Evolutionary conservation across 2,113 vertebrate genomes (phyloP).

Genomic region (Campylorhamphus procurvoides): DNA sequence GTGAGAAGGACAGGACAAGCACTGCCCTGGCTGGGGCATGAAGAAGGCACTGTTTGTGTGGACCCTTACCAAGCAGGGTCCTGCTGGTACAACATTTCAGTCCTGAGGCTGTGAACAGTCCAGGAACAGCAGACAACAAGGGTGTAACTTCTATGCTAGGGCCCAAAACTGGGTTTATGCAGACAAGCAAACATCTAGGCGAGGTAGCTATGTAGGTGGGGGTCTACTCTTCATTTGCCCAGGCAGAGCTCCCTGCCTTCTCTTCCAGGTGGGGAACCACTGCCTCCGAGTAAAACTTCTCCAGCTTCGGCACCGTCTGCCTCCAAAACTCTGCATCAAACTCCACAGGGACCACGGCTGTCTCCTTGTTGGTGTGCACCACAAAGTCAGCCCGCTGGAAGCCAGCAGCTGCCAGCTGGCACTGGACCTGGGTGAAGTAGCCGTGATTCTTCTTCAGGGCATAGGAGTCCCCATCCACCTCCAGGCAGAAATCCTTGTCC

Average conservation of each 20-base stretch:
- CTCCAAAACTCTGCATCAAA: slow-evolving; percentile 77
- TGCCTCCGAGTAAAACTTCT: slow-evolving; percentile 76
- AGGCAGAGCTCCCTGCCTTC: background rate
- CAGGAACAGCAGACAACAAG: background rate
- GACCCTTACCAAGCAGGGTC: background rate
- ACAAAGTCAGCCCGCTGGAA: slow-evolving; percentile 72
- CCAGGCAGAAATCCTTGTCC: slow-evolving; percentile 80
- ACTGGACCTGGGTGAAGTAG: slow-evolving; percentile 85
- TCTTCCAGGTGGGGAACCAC: slow-evolving; percentile 72
- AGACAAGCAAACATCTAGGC: accelerated
- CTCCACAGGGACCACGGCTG: slow-evolving; percentile 70
- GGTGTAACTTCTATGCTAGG: background rate
- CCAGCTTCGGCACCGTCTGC: slow-evolving; percentile 70
- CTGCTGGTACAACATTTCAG: background rate
- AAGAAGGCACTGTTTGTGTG: background rate
- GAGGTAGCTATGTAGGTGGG: too few species aligned
- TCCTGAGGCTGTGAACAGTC: accelerated
- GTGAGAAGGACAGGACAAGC: background rate
- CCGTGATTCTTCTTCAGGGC: slow-evolving; percentile 75
- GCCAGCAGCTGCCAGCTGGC: slow-evolving; percentile 77
- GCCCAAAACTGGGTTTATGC: background rate
- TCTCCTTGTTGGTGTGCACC: slow-evolving; percentile 79
- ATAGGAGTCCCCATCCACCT: slow-evolving; percentile 58
- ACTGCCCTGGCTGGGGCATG: background rate
- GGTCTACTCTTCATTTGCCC: slow-evolving; percentile 63